These are phyloP conservation scores for Psylliodes chrysocephalus DNA, from an alignment of 2,888 invertebrate species.

Conservation along the genomic window DNA sequence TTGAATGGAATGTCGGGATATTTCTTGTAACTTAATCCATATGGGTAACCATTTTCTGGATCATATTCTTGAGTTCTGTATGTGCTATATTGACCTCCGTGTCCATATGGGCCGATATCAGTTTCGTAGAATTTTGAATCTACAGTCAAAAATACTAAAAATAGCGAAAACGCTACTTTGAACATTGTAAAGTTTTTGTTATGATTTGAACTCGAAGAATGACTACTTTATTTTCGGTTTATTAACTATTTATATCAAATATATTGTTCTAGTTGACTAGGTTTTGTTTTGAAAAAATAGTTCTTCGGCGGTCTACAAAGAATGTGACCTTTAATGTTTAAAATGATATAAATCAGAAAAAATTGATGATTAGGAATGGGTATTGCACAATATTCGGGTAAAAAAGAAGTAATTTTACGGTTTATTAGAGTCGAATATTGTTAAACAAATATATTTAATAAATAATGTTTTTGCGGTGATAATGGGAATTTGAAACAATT, in stretches of 20 bases:
- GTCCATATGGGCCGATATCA: slow-evolving; percentile 11
- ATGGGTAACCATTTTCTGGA: slow-evolving; percentile 14
- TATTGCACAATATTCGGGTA: slow-evolving; percentile 25
- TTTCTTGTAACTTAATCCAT: slow-evolving; percentile 11
- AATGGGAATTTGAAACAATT: too few relatives aligned
- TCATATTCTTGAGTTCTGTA: slow-evolving; percentile 27
- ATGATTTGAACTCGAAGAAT: not conserved
- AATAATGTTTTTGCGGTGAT: not conserved
- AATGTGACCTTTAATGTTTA: slow-evolving; percentile 21
- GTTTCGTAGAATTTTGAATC: slow-evolving; percentile 24
- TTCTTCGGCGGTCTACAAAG: slow-evolving; percentile 11
- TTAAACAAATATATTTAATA: slow-evolving; percentile 19
- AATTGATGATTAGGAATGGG: slow-evolving; percentile 19
- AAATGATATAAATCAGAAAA: slow-evolving; percentile 11
- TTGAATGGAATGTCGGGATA: slow-evolving; percentile 13
- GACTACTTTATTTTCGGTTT: not conserved
- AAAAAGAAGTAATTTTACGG: slow-evolving; percentile 32
- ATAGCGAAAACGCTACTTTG: not conserved
- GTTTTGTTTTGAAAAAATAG: slow-evolving; percentile 7
- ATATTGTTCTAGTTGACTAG: slow-evolving; percentile 3
- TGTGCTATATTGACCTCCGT: not conserved
- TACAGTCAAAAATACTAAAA: not conserved
- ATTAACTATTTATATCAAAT: slow-evolving; percentile 15
- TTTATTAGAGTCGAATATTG: slow-evolving; percentile 28
- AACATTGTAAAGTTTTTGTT: slow-evolving; percentile 16